These are phyloP conservation scores for Agrypnus murinus DNA, from an alignment of 2,888 invertebrate species.

Conservation along the genomic window DNA sequence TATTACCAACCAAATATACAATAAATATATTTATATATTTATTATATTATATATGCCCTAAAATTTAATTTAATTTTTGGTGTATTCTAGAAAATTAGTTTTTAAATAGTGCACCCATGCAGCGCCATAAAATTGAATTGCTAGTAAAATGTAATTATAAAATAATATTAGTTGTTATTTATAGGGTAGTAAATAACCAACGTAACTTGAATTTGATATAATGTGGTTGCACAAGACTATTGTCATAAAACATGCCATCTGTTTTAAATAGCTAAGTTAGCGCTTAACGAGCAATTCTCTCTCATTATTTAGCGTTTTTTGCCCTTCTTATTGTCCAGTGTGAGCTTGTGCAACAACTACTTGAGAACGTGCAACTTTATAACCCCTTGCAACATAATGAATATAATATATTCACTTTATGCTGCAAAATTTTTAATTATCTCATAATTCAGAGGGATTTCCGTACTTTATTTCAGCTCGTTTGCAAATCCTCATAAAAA, in stretches of 20 bases:
- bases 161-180: constrained; percentile 44
- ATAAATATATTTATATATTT: not conserved
- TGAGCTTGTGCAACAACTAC: constrained; percentile 39
- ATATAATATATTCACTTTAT: constrained; percentile 48
- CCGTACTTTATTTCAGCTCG: constrained; percentile 47
- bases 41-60: too few species aligned
- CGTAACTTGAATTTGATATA: constrained; percentile 55
- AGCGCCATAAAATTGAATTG: constrained; percentile 2
- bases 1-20: not conserved
- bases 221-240: constrained; percentile 49
- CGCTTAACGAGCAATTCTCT: constrained; percentile 51
- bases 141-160: constrained; percentile 40
- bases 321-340: constrained; percentile 36
- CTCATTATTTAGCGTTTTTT: constrained; percentile 48
- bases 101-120: constrained; percentile 7
- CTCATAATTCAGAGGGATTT: constrained; percentile 46
- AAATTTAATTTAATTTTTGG: not conserved
- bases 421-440: constrained; percentile 48
- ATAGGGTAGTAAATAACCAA: constrained; percentile 42
- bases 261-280: constrained; percentile 54
- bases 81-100: constrained; percentile 12
- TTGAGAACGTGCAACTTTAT: constrained; percentile 29
- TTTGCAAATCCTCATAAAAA: constrained; percentile 48
- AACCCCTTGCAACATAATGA: constrained; percentile 36
- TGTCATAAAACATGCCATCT: constrained; percentile 54